These are phyloP conservation scores for Apamea crenata DNA, from an alignment of 2,888 invertebrate genomes.

Conservation along the genomic window DNA sequence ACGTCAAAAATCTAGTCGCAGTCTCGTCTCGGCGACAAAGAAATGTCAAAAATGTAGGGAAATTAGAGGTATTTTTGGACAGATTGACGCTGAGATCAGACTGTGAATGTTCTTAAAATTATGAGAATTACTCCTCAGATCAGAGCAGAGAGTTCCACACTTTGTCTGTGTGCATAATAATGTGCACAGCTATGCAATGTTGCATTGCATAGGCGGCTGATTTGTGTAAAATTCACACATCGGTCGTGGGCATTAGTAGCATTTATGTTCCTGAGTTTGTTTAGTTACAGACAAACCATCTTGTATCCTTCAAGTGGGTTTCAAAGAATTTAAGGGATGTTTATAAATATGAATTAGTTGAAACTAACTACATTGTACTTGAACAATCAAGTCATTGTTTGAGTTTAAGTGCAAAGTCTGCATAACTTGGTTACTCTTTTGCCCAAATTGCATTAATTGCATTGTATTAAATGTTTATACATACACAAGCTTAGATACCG, in stretches of 20 bases:
- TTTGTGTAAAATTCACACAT: not conserved
- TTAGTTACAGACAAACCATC: not conserved
- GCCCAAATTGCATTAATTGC: not conserved
- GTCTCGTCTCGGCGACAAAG: no score
- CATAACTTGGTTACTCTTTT: not conserved
- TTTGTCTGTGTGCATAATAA: no score
- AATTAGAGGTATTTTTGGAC: no score
- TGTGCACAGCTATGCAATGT: no score
- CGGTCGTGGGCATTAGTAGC: no score
- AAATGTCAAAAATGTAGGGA: no score
- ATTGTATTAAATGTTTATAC: not conserved
- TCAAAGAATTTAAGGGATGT: not conserved
- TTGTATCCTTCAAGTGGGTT: not conserved
- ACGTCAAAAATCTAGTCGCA: no score
- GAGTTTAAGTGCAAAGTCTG: not conserved
- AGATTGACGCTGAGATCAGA: no score
- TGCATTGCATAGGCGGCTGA: not conserved
- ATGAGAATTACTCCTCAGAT: no score
- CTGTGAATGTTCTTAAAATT: no score
- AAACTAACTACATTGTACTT: not conserved
- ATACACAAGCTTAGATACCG: not conserved
- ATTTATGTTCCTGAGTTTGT: not conserved
- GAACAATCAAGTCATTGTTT: not conserved
- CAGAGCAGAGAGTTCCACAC: no score
- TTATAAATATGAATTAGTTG: not conserved